A percentile compares a stretch with the other conserved stretches of the same genome.
These are phyloP conservation scores for Cryptocheilus praepositus DNA, from an alignment of 2,888 invertebrate species.

Conservation along the genomic window DNA sequence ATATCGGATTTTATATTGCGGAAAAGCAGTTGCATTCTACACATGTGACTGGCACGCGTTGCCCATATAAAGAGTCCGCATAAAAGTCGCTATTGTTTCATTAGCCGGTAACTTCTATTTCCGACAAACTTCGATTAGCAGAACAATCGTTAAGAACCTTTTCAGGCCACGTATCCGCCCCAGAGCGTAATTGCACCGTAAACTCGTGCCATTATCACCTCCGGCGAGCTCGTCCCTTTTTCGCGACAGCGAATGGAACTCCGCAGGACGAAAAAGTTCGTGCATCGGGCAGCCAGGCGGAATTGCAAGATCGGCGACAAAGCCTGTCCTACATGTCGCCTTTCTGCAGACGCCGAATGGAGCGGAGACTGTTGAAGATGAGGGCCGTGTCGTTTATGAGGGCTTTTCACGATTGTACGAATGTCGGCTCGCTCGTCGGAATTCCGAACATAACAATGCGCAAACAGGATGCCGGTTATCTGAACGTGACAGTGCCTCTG, in stretches of 20 bases:
- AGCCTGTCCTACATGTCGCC: neutral
- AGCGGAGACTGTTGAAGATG: neutral
- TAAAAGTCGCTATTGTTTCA: constrained; percentile 24
- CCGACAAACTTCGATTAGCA: constrained; percentile 38
- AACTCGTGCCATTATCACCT: constrained; percentile 29
- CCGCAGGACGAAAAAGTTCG: neutral
- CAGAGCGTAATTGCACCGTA: neutral
- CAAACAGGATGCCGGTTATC: constrained; percentile 52
- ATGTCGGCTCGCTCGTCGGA: constrained; percentile 16
- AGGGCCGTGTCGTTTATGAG: constrained; percentile 5
- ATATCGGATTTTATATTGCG: too few species aligned
- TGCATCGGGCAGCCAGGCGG: neutral
- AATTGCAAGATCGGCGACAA: neutral
- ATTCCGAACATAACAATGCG: constrained; percentile 28
- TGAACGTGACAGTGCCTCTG: constrained; percentile 24
- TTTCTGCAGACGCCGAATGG: constrained; percentile 4
- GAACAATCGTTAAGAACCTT: constrained; percentile 22
- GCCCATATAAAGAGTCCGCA: too few species aligned
- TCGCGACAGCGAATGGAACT: neutral
- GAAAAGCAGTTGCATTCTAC: too few species aligned
- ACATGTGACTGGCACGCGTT: too few species aligned
- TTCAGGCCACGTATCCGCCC: neutral
- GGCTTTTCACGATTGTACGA: constrained; percentile 14
- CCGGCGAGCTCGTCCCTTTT: constrained; percentile 1
- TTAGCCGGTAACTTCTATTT: constrained; percentile 29